Evolutionary conservation across 2,797 vertebrate species (phyloP), one percentile per base, ranked within the genome.

Genomic region (Notolepis coatsorum): DNA sequence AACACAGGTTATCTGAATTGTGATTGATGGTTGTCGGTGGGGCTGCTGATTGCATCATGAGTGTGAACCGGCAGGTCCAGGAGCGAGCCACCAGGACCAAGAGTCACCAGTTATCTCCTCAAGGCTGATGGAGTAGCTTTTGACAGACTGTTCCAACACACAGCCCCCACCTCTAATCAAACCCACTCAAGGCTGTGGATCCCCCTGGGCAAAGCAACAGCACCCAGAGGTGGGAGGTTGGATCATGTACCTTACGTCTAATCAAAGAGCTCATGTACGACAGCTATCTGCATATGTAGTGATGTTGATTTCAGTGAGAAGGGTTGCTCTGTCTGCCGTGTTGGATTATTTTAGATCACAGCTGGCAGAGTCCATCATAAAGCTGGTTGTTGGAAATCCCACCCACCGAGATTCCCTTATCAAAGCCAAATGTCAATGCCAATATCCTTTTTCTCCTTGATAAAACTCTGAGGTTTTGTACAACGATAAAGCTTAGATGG

Each of bases 71-170:
- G 87, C 79, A 84, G 80, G 84, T 78, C 75, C 79, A 81, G 52
- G 68, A 80, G 85, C 86, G 76, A 88, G 84, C 86, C 71, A 70
- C n/a, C n/a, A n/a, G n/a, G n/a, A n/a, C n/a, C n/a, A n/a, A n/a
- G n/a, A n/a, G n/a, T n/a, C n/a, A n/a, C n/a, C n/a, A n/a, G n/a
- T n/a, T 90, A 93, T 87, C 78, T 38, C 71, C 82, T 92, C 93
- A 95, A 95, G 95, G 93, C 88, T 92, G 89, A 61, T 43, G 57
- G 74, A 80, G 79, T 82, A 82, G 86, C 59, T 78, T 89, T 86
- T 94, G 91, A 92, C 91, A 91, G 85, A 80, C 87, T 73, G 83
- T 89, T 88, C 90, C 82, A 82, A 90, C 79, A 77, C 60, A 5
- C 84, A 73, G 55, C 57, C 79, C 41, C 51, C 20, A 66, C 61